Base-by-base conservation (phyloP, 2,113 vertebrate species). In the Crotalus horridus region DNA sequence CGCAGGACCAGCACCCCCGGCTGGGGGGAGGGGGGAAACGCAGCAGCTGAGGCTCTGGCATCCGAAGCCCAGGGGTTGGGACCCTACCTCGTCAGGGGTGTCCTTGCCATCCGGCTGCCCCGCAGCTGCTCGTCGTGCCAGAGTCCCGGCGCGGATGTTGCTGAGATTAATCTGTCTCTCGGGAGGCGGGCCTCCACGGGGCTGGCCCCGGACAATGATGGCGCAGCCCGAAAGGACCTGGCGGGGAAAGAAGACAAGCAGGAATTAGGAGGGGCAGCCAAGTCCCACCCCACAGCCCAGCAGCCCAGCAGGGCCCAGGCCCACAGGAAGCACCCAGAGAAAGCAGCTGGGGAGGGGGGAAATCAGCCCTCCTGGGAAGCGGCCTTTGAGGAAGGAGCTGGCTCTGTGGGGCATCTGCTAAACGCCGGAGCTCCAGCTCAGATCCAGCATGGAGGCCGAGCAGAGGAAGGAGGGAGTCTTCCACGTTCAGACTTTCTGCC, bases 141-240 rank as follows among this genome's bases (percentile, higher is more conserved):
- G 98, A 92, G 97, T 98, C 1, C 99, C 98, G 0, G 99, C 98
- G 0, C 99, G 98, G 94, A 99, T 98, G 95, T 99, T 99, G 96
- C 99, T 99, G 81, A 99, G 98, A 96, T 99, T 99, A 97, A 99
- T 99, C 97, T 99, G 99, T 13, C 98, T 98, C 94, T 99, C 99
- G 0, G 99, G 99, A 48, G 99, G 99, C 0, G 99, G 99, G 0
- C 99, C 99, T 0, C 99, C 99, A 1, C 99, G 98, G 54, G 99
- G 99, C 96, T 99, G 99, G 3, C 99, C 99, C 2, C 99, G 97
- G 9, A 99, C 99, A 55, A 99, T 99, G 97, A 99, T 99, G 93
- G 99, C 99, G n/a, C 99, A 99, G 87, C 99, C 99, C 0, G 99
- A 99, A 81, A 99, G 97, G 74, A 99, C 99, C 99, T 99, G 96